phyloP scores from a whole-genome alignment of 92 coral and sea anemone genomes.

The Isaurus tuberculatus region DNA sequence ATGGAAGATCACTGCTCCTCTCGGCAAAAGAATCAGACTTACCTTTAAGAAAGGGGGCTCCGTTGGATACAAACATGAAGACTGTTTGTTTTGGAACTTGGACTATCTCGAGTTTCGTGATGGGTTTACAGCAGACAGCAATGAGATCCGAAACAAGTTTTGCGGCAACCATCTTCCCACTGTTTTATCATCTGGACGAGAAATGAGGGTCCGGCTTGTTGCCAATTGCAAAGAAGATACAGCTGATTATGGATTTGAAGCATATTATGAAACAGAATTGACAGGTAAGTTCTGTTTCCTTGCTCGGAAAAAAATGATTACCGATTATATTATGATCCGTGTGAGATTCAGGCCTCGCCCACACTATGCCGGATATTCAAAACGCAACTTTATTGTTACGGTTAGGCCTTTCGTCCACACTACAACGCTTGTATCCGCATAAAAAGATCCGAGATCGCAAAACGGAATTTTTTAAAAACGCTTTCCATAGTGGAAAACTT shows the following conservation, averaged over 20 bases:
- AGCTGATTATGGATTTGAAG: slow-evolving; percentile 16
- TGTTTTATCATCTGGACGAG: slow-evolving; percentile 36
- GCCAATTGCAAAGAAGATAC: neutral
- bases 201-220: slow-evolving; percentile 40
- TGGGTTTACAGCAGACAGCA: slow-evolving; percentile 49
- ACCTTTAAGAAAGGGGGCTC: slow-evolving; percentile 30
- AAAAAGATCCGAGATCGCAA: too few species aligned
- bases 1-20: slow-evolving; percentile 71
- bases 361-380: too few species aligned
- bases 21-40: slow-evolving; percentile 60
- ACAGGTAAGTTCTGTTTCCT: neutral
- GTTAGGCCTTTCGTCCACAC: too few species aligned
- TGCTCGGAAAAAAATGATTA: too few species aligned
- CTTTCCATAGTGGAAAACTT: too few species aligned
- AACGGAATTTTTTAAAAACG: too few species aligned
- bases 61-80: neutral
- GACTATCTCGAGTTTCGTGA: slow-evolving; percentile 58
- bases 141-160: slow-evolving; percentile 20
- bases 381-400: too few species aligned
- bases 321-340: too few species aligned
- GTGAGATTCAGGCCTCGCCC: too few species aligned
- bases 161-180: slow-evolving; percentile 25
- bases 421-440: too few species aligned
- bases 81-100: slow-evolving; percentile 10
- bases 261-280: slow-evolving; percentile 27